Evolutionary conservation across 2,888 invertebrate species (phyloP), one percentile per base, ranked within the genome.

Genomic region (Gasteruption jaculator): DNA sequence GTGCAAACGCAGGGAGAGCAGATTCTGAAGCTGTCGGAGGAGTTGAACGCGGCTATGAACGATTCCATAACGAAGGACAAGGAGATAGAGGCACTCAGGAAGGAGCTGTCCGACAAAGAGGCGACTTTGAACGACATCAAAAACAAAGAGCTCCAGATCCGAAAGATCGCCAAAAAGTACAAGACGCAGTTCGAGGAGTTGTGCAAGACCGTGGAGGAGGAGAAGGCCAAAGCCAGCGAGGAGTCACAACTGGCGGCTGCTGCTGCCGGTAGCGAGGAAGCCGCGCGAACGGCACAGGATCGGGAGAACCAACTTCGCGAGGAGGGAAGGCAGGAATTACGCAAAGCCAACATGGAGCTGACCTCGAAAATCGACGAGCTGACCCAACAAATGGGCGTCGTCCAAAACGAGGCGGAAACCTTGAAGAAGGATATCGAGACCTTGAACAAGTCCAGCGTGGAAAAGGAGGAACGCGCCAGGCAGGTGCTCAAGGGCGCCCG

Each of bases 141-240:
- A 48, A 84, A 80, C 57, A 84, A 84, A 54, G 83, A 83, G 66
- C 72, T 80, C 50, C 83, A 85, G 65, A 83, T 90, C 25, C 80
- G 89, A 53, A 91, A 89, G 67, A 90, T 95, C 52, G 95, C 93
- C 5, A 88, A 91, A 60, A 91, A 91, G 60, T 95, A 94, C 67
- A 94, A 93, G 70, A 84, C 81, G 7, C 87, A 86, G 54, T 91
- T 79, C 64, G 86, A 87, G 63, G 90, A 90, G 54, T 74, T 87
- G 14, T 74, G 77, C 0, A 85, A 83, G 63, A 76, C 79, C 11
- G 72, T 79, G 14, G 82, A 83, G 50, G 80, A 80, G 54, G 79
- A 80, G 32, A 80, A 79, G 56, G 76, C 76, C 49, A 78, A 74
- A 50, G 70, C 69, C 38, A n/a, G n/a, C n/a, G 81, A 78, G 54